phyloP scores from a whole-genome alignment of 2,888 invertebrate genomes.

The Lasius platythorax region DNA sequence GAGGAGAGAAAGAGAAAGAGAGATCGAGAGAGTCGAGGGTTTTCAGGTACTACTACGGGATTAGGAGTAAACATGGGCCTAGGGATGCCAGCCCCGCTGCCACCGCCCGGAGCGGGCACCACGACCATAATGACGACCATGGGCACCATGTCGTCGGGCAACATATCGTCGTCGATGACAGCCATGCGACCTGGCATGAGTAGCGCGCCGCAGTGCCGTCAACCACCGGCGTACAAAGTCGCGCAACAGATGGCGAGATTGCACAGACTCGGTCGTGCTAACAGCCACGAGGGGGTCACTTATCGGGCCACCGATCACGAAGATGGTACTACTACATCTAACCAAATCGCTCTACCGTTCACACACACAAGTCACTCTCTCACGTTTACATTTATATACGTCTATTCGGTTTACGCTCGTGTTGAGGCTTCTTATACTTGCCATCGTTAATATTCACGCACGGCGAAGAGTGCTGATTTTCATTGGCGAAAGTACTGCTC shows the following conservation, averaged over 20 bases:
- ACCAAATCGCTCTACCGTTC: constrained; percentile 65
- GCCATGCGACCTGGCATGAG: constrained; percentile 78
- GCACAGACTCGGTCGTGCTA: constrained; percentile 93
- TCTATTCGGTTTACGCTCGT: constrained; percentile 39
- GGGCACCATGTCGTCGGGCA: constrained; percentile 68
- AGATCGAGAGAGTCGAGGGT: constrained; percentile 82
- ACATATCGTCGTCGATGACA: constrained; percentile 70
- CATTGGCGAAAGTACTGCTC: neutral
- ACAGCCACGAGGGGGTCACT: constrained; percentile 95
- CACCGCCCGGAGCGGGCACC: constrained; percentile 77
- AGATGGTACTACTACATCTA: constrained; percentile 85
- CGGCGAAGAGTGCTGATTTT: constrained; percentile 61
- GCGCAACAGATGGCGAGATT: constrained; percentile 95
- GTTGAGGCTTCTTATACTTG: constrained; percentile 59
- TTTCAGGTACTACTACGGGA: constrained; percentile 84
- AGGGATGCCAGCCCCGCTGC: constrained; percentile 80
- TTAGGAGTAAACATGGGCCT: constrained; percentile 78
- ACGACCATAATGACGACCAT: constrained; percentile 74
- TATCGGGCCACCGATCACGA: constrained; percentile 90
- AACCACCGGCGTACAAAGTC: constrained; percentile 94
- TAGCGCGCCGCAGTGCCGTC: constrained; percentile 86
- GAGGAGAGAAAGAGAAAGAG: constrained; percentile 26
- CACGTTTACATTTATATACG: constrained; percentile 53
- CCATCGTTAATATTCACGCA: constrained; percentile 55
- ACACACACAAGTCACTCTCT: constrained; percentile 57